Conservation (phyloP, 2,797 vertebrate species). For the Danionella dracula region DNA sequence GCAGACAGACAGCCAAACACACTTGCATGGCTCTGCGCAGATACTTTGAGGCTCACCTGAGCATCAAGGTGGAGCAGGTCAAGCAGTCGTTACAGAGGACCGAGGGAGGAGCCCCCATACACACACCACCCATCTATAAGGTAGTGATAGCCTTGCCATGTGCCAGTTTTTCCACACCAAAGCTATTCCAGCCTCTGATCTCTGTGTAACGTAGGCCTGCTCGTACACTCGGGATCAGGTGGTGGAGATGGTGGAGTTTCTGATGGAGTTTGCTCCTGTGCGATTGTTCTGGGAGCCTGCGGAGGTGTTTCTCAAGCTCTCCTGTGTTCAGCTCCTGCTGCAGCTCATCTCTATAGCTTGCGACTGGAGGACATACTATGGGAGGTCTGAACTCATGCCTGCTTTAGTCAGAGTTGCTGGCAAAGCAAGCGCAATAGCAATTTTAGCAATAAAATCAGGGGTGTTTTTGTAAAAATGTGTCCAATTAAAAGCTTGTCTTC, state of each 20-base stretch:
- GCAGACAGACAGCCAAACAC: slow-evolving; percentile 96
- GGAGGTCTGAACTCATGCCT: slow-evolving; percentile 79
- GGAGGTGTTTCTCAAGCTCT: slow-evolving; percentile 94
- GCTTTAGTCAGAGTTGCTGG: too few species aligned
- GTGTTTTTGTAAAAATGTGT: too few species aligned
- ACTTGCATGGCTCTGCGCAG: slow-evolving; percentile 97
- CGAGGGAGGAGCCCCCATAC: slow-evolving; percentile 90
- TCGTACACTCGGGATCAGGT: slow-evolving; percentile 96
- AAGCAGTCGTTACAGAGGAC: slow-evolving; percentile 97
- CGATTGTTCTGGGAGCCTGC: slow-evolving; percentile 97
- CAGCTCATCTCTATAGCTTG: slow-evolving; percentile 98
- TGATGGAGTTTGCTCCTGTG: slow-evolving; percentile 90
- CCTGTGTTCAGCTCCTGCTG: slow-evolving; percentile 93
- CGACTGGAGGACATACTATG: slow-evolving; percentile 98
- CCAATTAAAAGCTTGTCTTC: too few species aligned
- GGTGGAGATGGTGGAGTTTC: slow-evolving; percentile 99
- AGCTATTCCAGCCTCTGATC: too few species aligned
- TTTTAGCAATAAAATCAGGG: too few species aligned
- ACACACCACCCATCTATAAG: slow-evolving; percentile 96
- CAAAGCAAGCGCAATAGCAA: too few species aligned
- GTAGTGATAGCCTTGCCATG: too few species aligned
- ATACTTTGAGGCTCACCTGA: slow-evolving; percentile 97
- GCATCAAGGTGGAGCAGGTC: slow-evolving; percentile 97
- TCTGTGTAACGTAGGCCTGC: too few species aligned
- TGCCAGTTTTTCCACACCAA: too few species aligned